Conservation (phyloP, 2,797 vertebrate species). For the Squalus acanthias region DNA sequence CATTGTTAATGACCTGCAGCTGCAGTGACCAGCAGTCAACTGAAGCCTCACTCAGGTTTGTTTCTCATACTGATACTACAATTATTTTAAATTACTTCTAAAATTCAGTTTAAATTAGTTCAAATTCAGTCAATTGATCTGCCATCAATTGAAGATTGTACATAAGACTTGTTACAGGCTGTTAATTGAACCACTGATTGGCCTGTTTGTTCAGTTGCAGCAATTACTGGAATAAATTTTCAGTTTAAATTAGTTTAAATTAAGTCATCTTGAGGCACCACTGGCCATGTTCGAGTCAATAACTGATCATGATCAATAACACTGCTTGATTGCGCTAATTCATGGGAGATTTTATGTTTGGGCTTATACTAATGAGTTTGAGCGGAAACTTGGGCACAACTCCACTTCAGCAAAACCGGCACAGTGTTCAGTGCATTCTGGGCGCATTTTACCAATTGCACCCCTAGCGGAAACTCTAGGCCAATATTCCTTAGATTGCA, state of each 20-base stretch:
- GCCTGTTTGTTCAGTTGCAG: too few species aligned
- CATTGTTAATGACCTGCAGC: not conserved
- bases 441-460: too few species aligned
- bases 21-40: not conserved
- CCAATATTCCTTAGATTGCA: too few species aligned
- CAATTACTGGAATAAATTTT: not conserved
- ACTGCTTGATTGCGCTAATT: not conserved
- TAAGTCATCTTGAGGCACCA: not conserved
- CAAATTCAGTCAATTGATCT: not conserved
- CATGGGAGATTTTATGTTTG: too few species aligned
- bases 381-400: too few species aligned
- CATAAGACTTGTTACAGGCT: not conserved
- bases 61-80: not conserved
- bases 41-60: not conserved
- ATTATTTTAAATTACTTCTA: not conserved
- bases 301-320: not conserved
- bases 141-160: not conserved
- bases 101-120: not conserved
- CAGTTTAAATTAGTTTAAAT: not conserved
- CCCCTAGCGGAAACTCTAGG: too few species aligned
- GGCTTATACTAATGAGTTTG: too few species aligned
- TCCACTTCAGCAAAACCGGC: too few species aligned
- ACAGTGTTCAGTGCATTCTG: too few species aligned
- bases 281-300: not conserved
- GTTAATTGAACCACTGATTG: not conserved